Conservation (phyloP, 2,113 vertebrate genomes). For the Murina feae region DNA sequence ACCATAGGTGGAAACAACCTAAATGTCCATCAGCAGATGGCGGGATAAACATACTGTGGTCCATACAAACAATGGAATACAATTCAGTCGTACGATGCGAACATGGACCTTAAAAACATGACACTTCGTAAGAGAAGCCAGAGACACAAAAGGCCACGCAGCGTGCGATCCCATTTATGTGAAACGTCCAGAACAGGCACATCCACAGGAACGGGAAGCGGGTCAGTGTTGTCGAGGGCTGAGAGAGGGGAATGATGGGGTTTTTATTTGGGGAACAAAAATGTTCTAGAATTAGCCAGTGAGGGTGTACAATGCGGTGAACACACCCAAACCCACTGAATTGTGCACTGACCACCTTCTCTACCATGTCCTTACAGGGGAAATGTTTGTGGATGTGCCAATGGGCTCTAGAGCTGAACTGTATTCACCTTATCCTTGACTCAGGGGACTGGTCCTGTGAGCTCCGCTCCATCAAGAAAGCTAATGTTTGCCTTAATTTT, state of each 20-base stretch:
- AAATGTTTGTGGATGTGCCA: constrained; percentile 58
- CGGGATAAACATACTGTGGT: not conserved
- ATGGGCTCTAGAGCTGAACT: constrained; percentile 78
- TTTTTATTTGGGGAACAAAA: not conserved
- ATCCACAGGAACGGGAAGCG: fast-evolving
- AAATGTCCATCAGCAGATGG: fast-evolving
- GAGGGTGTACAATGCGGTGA: not conserved
- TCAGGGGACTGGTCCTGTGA: constrained; percentile 88
- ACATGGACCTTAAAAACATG: fast-evolving
- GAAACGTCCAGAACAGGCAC: not conserved
- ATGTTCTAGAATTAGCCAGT: not conserved
- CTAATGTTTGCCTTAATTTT: constrained; percentile 84
- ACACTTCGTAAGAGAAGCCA: not conserved
- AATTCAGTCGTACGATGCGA: not conserved
- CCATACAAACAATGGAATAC: fast-evolving
- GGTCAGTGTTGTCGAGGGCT: fast-evolving
- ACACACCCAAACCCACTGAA: not conserved
- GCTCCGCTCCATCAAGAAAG: constrained; percentile 74
- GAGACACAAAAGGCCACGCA: not conserved
- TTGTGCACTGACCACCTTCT: constrained; percentile 32
- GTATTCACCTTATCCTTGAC: constrained; percentile 83
- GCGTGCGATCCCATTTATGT: fast-evolving
- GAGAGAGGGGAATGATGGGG: fast-evolving
- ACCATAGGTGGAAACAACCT: not conserved
- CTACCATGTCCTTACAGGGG: constrained; percentile 79